Base-by-base conservation (phyloP, 2,888 invertebrate genomes). In the Drosophila paracracens region DNA sequence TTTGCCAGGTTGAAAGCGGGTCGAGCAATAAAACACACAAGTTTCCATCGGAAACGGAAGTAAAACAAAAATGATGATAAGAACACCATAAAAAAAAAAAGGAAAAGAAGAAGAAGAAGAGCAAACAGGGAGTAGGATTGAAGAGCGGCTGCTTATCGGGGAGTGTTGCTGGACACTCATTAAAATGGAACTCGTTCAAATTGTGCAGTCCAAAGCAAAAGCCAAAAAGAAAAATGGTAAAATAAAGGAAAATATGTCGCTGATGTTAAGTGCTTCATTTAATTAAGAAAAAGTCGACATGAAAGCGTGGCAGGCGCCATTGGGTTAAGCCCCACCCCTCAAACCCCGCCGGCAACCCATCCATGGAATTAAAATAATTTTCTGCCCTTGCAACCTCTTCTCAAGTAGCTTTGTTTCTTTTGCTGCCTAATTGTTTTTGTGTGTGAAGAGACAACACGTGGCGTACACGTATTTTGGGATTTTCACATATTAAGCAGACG, bases 211-310 rank as follows among this genome's bases (percentile, higher is more conserved):
- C 25, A 62, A 50, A 61, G 68, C 31, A 56, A 52, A 46, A 29
- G 25, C 3, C 4, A 36, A 51, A 66, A 40, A 27, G 66, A 60
- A 70, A 54, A 52, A 46, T 66, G 52, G 29, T 11, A 1, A 33
- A 33, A 33, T 33, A 11, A 33, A 33, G 35, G 43, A 38, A 81
- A 85, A 88, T 85, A 85, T 85, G 85, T 88, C 79, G 74, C 79
- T 82, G 65, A 83, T 83, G 88, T 87, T 88, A 88, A 88, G 88
- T 88, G 88, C 88, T 88, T 88, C 88, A 89, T 89, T 88, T 88
- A 88, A 88, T 89, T 89, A 87, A 87, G 83, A 87, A 89, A 89
- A 89, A 89, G 79, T 89, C 87, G 85, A 84, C 87, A 89, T 87
- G 80, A 87, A 87, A 84, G 87, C 79, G 70, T 57, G 59, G n/a